Conservation (phyloP, 92 coral and sea anemone species). For the Palythoa grandis region DNA sequence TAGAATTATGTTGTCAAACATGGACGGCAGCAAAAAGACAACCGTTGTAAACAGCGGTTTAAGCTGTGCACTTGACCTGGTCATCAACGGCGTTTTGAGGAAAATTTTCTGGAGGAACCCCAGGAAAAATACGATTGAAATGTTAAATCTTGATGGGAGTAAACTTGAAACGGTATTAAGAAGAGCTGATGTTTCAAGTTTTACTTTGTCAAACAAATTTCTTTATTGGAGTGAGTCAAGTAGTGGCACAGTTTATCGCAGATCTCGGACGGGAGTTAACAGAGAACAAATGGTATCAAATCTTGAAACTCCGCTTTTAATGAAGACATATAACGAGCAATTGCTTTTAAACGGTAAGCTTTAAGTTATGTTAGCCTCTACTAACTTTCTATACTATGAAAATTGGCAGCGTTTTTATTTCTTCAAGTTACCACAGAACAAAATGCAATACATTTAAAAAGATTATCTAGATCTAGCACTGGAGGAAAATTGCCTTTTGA, state of each 20-base stretch:
- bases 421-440: too few species aligned
- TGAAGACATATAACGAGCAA: not conserved
- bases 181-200: slow-evolving; percentile 19
- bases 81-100: slow-evolving; percentile 49
- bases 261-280: not conserved
- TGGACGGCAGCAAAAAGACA: slow-evolving; percentile 60
- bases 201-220: slow-evolving; percentile 7
- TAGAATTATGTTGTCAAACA: slow-evolving; percentile 58
- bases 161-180: slow-evolving; percentile 43
- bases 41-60: slow-evolving; percentile 38
- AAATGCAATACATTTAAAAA: too few species aligned
- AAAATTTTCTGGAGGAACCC: slow-evolving; percentile 67
- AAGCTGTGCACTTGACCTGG: slow-evolving; percentile 51
- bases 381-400: too few species aligned
- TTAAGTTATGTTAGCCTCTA: too few species aligned
- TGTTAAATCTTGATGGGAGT: slow-evolving; percentile 60
- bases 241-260: slow-evolving; percentile 8
- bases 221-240: slow-evolving; percentile 27
- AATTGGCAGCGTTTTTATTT: too few species aligned
- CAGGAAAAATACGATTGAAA: slow-evolving; percentile 44
- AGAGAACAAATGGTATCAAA: not conserved
- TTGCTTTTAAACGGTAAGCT: not conserved
- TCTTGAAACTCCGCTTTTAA: not conserved
- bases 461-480: too few species aligned
- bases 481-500: too few species aligned